Evolutionary conservation across 2,797 vertebrate species (phyloP).

Genomic region (Chaenodraco wilsoni): DNA sequence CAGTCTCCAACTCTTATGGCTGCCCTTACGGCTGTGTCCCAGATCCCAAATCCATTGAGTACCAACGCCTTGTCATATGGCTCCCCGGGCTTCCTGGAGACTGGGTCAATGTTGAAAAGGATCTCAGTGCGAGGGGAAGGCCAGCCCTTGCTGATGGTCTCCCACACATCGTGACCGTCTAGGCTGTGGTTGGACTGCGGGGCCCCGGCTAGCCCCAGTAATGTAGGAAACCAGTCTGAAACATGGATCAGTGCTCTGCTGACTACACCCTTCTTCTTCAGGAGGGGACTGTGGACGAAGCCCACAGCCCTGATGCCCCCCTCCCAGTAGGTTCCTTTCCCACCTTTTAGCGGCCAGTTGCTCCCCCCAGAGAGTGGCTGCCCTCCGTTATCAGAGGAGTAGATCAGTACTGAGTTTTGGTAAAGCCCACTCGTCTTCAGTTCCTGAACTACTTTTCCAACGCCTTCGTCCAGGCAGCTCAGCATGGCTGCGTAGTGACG

Average conservation of each 20-base stretch:
- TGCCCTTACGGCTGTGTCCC: constrained; percentile 93
- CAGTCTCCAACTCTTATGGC: constrained; percentile 91
- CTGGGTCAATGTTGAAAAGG: constrained; percentile 95
- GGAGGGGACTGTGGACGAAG: constrained; percentile 92
- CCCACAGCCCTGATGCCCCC: constrained; percentile 92
- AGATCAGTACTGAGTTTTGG: constrained; percentile 90
- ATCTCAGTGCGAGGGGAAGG: constrained; percentile 92
- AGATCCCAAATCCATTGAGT: constrained; percentile 91
- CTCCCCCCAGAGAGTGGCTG: constrained; percentile 92
- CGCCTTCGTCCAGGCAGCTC: constrained; percentile 90
- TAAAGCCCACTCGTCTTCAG: constrained; percentile 87
- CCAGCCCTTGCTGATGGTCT: constrained; percentile 87
- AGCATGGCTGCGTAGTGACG: constrained; percentile 92
- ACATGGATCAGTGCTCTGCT: constrained; percentile 92
- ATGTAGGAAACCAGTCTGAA: constrained; percentile 95
- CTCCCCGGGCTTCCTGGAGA: constrained; percentile 90
- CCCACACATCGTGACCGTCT: constrained; percentile 93
- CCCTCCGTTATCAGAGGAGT: constrained; percentile 94
- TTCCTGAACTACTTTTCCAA: constrained; percentile 88
- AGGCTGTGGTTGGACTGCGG: constrained; percentile 79
- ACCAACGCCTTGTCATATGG: constrained; percentile 77
- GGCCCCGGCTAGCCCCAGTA: constrained; percentile 88
- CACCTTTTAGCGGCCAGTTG: constrained; percentile 94
- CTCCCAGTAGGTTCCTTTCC: constrained; percentile 97
- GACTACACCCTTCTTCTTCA: constrained; percentile 87